These are phyloP conservation scores for Labeo catla DNA, from an alignment of 2,113 vertebrate species.

Conservation along the genomic window DNA sequence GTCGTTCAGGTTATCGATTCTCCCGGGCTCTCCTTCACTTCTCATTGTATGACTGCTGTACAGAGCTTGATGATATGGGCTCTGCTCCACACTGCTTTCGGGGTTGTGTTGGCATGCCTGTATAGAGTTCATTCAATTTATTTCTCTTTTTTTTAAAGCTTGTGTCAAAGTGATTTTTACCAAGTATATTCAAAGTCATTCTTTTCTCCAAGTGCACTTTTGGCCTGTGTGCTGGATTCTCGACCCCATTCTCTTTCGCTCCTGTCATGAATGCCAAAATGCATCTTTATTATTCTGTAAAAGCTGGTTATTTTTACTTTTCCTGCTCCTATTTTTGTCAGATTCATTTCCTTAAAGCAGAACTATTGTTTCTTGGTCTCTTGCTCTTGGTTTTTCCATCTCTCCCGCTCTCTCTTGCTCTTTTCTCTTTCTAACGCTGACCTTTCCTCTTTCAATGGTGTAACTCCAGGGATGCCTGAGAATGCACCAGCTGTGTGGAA, in stretches of 20 bases:
- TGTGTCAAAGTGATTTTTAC: not conserved
- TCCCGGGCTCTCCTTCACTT: constrained; percentile 67
- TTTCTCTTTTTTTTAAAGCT: constrained; percentile 11
- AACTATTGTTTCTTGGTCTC: not conserved
- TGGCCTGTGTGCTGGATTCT: not conserved
- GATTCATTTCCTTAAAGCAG: not conserved
- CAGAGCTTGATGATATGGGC: constrained; percentile 72
- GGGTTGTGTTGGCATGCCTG: not conserved
- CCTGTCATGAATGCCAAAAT: not conserved
- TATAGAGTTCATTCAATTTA: not conserved
- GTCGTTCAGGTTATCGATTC: constrained; percentile 77
- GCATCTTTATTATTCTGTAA: not conserved
- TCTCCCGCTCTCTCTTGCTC: constrained; percentile 37
- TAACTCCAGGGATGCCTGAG: constrained; percentile 71
- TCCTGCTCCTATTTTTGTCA: not conserved
- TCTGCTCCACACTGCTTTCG: constrained; percentile 61
- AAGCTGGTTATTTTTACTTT: not conserved
- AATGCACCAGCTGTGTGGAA: constrained; percentile 75
- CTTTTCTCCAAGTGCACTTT: not conserved
- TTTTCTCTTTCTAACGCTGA: constrained; percentile 65
- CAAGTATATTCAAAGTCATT: not conserved
- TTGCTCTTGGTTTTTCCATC: constrained; percentile 12
- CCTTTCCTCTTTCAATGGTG: constrained; percentile 64
- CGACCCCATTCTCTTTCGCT: not conserved
- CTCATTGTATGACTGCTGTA: constrained; percentile 72